These are phyloP conservation scores for Eremophila alpestris DNA, from an alignment of 2,797 vertebrate genomes.

Conservation along the genomic window DNA sequence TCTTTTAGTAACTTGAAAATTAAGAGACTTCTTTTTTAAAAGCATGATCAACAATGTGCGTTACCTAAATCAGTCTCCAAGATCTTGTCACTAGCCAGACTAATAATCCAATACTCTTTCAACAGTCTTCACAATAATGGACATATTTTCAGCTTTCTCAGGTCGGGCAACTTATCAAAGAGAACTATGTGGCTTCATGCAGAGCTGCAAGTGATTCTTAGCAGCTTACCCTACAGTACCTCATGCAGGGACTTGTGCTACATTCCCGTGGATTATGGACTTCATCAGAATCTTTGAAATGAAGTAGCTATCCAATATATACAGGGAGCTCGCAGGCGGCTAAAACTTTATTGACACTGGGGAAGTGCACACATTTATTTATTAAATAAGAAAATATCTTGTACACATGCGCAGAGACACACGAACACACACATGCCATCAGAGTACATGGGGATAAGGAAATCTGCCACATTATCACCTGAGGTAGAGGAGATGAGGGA, in stretches of 20 bases:
- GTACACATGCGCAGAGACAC: background rate
- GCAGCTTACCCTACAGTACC: slow-evolving; percentile 31
- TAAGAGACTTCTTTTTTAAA: background rate
- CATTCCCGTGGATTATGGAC: slow-evolving; percentile 57
- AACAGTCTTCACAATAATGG: slow-evolving; percentile 47
- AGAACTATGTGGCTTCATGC: slow-evolving; percentile 52
- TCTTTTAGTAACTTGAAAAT: background rate
- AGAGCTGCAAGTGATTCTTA: slow-evolving; percentile 70
- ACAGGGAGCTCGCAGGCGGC: background rate
- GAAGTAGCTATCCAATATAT: slow-evolving; percentile 39
- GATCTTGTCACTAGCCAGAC: background rate
- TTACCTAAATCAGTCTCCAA: background rate
- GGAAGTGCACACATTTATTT: slow-evolving; percentile 41
- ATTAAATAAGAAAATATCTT: slow-evolving; percentile 27
- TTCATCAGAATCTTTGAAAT: slow-evolving; percentile 66
- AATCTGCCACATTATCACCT: slow-evolving; percentile 42
- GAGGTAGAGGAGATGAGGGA: background rate
- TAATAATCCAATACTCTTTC: slow-evolving; percentile 26
- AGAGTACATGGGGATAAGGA: slow-evolving; percentile 29
- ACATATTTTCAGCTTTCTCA: slow-evolving; percentile 69
- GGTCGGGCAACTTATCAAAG: slow-evolving; percentile 62
- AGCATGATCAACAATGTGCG: fast-evolving
- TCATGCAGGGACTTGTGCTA: slow-evolving; percentile 55
- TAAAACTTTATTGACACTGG: slow-evolving; percentile 55
- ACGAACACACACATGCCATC: background rate